Base-by-base conservation (phyloP, 2,888 invertebrate genomes). In the Drosophila niveifrons region DNA sequence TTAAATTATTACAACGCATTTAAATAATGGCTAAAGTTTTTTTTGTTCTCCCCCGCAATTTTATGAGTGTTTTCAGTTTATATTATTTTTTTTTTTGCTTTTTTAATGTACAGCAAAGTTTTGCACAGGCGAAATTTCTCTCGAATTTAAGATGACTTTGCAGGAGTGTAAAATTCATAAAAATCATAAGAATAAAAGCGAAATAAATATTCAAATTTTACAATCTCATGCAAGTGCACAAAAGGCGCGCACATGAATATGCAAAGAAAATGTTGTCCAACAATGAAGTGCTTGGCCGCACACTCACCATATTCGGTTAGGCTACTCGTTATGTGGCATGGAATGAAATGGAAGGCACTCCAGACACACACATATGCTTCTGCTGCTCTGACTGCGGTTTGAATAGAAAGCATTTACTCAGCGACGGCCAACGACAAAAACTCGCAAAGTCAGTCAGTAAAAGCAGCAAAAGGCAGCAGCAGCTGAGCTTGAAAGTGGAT, bases 1-100 rank as follows among this genome's bases (percentile, higher is more conserved):
- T 86, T 81, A 82, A 86, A 74, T 82, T 84, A 84, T 84, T 75
- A 75, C 75, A 73, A 68, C 70, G 72, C 72, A 80, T 84, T 84
- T 87, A 76, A 86, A 80, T 84, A 87, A 84, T 61, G 72, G 53
- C 51, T 41, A 71, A 84, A 84, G 71, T 84, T 87, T 48, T 58
- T 58, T 48, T 10, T 51, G 11, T n/a, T 23, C 2, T n/a, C 9
- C 31, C 31, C 11, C 46, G 34, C 8, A 43, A 28, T 66, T 50
- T 75, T 65, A 64, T 64, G 47, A 48, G 23, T 43, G 41, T 62
- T 68, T 57, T 64, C 41, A 34, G 1, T 58, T 57, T 13, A 7
- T 57, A 43, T 50, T 44, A n/a, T 13, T 8, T 10, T 17, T 11
- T 11, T 4, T 15, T 18, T 18, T 3, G n/a, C 41, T 23, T 51